Evolutionary conservation across 1,140 invertebrate genomes (phyloP), one percentile per base, ranked within the genome.

Genomic region (Saccostrea echinata): DNA sequence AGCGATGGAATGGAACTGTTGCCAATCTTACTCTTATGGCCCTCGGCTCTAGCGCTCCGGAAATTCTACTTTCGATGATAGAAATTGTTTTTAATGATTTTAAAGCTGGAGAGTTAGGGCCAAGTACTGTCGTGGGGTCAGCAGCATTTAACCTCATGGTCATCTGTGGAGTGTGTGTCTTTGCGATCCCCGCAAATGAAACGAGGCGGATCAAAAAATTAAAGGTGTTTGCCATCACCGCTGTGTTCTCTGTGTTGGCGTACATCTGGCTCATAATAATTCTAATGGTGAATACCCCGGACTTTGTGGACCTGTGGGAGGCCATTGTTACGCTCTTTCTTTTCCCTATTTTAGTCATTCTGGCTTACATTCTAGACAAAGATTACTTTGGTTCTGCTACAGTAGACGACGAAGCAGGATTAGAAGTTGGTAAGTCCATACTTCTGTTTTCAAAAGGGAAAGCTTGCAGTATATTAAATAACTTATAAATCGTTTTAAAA

Each of bases 1-100:
- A 91, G 64, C 92, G 95, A 43, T 97, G 96, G 96, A 97, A 97
- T 90, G 96, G 96, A 91, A 97, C 96, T 0, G 96, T 97, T 16
- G 96, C 96, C 88, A 97, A 97, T 93, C 92, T 97, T n/a, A 96
- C 96, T 0, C 93, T 97, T 4, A 97, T 97, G 96, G 96, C 97
- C 12, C 93, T 97, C 4, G 96, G 96, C 8, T 96, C 96, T 9
- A 96, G 96, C 51, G 96, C 96, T 3, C 96, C 96, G 0, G 96
- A 97, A 93, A 97, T 97, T 88, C 92, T 97, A 0, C 93, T 97
- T 57, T 96, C 96, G 18, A 95, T 96, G 85, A 96, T 97, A 88
- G 96, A 97, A 93, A 96, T 96, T 53, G 92, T 96, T 27, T 95
- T 95, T 8, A 96, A 96, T 87, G 92, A 95, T 57, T 96, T 96